Evolutionary conservation across 2,797 vertebrate genomes (phyloP), one percentile per base, ranked within the genome.

Genomic region (Oryzias dopingdopingensis): DNA sequence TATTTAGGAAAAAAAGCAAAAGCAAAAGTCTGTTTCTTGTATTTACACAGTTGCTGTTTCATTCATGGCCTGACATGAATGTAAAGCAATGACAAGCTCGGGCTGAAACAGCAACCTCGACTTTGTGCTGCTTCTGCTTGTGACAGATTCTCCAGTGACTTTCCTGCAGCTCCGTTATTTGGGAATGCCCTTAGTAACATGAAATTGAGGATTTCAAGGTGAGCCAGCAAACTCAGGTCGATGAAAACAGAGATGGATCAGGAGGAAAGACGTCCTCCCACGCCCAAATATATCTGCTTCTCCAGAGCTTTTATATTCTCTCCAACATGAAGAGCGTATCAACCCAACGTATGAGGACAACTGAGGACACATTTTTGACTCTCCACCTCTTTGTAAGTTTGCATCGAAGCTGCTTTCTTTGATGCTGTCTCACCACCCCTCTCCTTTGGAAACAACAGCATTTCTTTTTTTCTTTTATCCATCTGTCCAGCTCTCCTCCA

Each of bases 381-480:
- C 70, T 67, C 24, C 4, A 40, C 61, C 60, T 52, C 54, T 48
- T 47, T 63, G 37, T 14, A 13, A 22, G 74, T 83, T 79, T 80
- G 79, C 79, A 81, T 82, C 59, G 48, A 60, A 56, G 26, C 63
- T 22, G 53, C 42, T 2, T 64, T 82, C 42, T 69, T 82, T 83
- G 80, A 89, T 89, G 77, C 84, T 83, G 81, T 60, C 3, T 20
- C 43, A 60, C 53, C 48, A 50, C 54, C 59, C 44, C 50, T 62
- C 73, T 85, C 82, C 73, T 84, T 82, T 85, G 63, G 59, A 71
- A 85, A 83, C 77, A 82, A 84, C 83, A 75, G 77, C 57, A 77
- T 81, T 86, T 79, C 67, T 84, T 77, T 82, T 75, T 75, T 55
- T 82, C 63, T 74, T 58, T 50, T 4, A 53, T 72, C 70, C 72